Percentiles rank a stretch among this genome's conserved stretches.
Conservation (phyloP, 2,113 vertebrate genomes). For the Perccottus glenii region DNA sequence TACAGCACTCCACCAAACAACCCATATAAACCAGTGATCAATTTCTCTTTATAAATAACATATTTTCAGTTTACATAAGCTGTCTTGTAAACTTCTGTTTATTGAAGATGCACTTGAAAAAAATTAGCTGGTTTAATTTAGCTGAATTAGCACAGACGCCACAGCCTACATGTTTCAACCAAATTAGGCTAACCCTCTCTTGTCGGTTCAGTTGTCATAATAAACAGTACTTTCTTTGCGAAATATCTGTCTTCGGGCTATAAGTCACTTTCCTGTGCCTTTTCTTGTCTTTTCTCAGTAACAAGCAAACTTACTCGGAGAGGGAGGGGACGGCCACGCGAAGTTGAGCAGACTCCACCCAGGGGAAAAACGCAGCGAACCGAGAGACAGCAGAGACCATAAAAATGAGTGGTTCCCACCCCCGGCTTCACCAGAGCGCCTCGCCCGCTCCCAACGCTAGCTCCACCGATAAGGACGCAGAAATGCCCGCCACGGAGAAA, state of each 20-base stretch:
- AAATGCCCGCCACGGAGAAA: slow-evolving; percentile 88
- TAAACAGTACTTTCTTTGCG: slow-evolving; percentile 30
- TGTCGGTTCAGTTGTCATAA: not conserved
- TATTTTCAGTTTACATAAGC: too few species aligned
- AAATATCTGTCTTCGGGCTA: slow-evolving; percentile 34
- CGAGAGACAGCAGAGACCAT: slow-evolving; percentile 76
- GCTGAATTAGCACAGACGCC: not conserved
- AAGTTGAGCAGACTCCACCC: slow-evolving; percentile 77
- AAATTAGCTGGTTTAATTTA: not conserved
- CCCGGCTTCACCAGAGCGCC: slow-evolving; percentile 83
- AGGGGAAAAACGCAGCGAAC: slow-evolving; percentile 71
- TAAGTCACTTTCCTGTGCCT: slow-evolving; percentile 24
- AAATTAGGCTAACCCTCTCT: slow-evolving; percentile 17
- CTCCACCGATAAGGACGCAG: slow-evolving; percentile 82
- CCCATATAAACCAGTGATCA: too few species aligned
- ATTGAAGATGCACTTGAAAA: too few species aligned
- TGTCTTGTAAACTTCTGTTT: too few species aligned
- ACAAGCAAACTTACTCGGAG: slow-evolving; percentile 31
- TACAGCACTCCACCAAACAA: too few species aligned
- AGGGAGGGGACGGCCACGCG: slow-evolving; percentile 56
- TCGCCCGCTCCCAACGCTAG: slow-evolving; percentile 80
- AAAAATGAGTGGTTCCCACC: slow-evolving; percentile 88
- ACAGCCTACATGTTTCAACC: not conserved
- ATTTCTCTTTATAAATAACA: too few species aligned
- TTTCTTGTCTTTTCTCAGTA: slow-evolving; percentile 35